phyloP scores from a whole-genome alignment of 2,888 invertebrate species.

The Acholoe squamosa region DNA sequence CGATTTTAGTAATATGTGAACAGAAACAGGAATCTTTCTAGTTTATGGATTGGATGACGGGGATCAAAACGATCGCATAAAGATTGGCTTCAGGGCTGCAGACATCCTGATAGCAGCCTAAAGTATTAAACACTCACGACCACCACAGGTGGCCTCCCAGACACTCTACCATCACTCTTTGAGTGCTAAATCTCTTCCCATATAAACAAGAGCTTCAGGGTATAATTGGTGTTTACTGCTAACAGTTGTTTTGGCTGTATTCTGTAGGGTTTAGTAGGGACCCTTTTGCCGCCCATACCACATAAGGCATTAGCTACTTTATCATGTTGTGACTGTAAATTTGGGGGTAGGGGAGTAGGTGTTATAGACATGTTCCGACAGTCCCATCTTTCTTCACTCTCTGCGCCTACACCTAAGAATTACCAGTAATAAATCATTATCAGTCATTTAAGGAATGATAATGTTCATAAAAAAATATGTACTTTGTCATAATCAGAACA shows the following conservation, averaged over 20 bases:
- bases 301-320: constrained; percentile 28
- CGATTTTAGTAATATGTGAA: too few relatives aligned
- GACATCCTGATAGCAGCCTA: constrained; percentile 11
- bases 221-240: constrained; percentile 18
- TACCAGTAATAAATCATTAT: too few relatives aligned
- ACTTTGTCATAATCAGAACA: too few relatives aligned
- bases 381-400: too few relatives aligned
- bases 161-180: not conserved
- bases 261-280: not conserved
- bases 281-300: not conserved
- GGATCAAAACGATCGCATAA: too few relatives aligned
- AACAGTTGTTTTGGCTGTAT: constrained; percentile 4
- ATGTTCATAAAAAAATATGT: too few relatives aligned
- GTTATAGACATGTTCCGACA: too few relatives aligned
- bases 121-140: not conserved
- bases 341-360: not conserved
- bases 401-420: too few relatives aligned
- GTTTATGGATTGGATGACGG: too few relatives aligned
- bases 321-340: constrained; percentile 52
- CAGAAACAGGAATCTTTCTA: too few relatives aligned
- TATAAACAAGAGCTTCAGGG: not conserved
- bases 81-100: not conserved
- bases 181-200: constrained; percentile 54
- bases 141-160: not conserved
- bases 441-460: too few relatives aligned